phyloP scores from a whole-genome alignment of 2,113 vertebrate species.

The Sula dactylatra region DNA sequence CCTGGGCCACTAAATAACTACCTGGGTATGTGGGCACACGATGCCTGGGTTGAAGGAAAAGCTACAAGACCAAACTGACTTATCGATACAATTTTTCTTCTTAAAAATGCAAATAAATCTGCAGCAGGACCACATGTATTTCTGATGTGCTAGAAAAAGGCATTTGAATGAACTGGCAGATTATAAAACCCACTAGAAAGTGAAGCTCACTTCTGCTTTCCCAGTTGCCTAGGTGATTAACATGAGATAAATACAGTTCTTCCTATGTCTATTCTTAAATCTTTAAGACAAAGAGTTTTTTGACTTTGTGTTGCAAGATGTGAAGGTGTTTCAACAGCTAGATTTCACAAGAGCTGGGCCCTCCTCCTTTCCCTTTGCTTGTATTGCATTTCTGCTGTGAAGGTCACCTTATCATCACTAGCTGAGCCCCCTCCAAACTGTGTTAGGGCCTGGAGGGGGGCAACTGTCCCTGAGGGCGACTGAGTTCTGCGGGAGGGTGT shows the following conservation, averaged over 20 bases:
- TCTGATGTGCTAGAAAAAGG: not conserved
- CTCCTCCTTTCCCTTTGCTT: not conserved
- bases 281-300: slow-evolving; percentile 8
- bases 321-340: slow-evolving; percentile 16
- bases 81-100: not conserved
- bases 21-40: not conserved
- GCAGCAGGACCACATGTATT: not conserved
- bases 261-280: slow-evolving; percentile 6
- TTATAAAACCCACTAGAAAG: slow-evolving; percentile 15
- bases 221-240: slow-evolving; percentile 65
- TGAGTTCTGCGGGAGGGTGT: not conserved
- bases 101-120: not conserved
- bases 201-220: slow-evolving; percentile 47
- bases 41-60: not conserved
- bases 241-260: slow-evolving; percentile 22
- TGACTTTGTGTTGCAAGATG: not conserved
- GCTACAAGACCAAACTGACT: not conserved
- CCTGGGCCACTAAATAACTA: not conserved
- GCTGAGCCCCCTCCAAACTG: not conserved
- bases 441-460: not conserved
- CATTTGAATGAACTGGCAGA: not conserved
- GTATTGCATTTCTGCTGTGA: not conserved
- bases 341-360: not conserved
- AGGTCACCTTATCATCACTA: not conserved
- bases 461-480: not conserved